Evolutionary conservation across 2,113 vertebrate genomes (phyloP).

Genomic region (Petrocephalus zakoni): DNA sequence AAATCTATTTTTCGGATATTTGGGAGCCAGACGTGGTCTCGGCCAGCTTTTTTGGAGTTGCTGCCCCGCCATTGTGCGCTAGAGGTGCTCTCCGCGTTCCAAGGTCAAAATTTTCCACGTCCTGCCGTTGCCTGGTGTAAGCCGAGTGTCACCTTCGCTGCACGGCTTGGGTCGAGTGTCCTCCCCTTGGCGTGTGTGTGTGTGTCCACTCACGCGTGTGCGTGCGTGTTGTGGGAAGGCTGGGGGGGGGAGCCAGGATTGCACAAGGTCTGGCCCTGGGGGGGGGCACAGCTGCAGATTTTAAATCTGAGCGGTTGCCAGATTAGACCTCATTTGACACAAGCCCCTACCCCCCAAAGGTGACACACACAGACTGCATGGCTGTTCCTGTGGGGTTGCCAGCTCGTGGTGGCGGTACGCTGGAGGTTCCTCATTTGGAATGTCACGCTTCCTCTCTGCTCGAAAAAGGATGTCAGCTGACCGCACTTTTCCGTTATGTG

Average conservation of each 20-base stretch:
- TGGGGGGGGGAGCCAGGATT: neutral
- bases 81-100: neutral
- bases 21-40: neutral
- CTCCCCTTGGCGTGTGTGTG: too few species aligned
- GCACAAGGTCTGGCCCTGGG: neutral
- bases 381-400: neutral
- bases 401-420: neutral
- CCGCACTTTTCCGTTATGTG: neutral
- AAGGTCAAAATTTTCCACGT: neutral
- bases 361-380: neutral
- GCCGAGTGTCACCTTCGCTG: neutral
- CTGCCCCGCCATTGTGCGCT: neutral
- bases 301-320: neutral
- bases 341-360: neutral
- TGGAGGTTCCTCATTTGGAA: conserved; percentile 7
- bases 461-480: neutral
- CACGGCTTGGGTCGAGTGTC: neutral
- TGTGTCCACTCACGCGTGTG: neutral
- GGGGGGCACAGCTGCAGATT: neutral
- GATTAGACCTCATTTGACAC: neutral
- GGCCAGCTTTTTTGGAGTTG: neutral
- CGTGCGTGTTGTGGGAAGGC: neutral
- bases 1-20: neutral
- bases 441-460: neutral
- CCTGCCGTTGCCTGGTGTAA: neutral